These are phyloP conservation scores for Botia almorhae DNA, from an alignment of 2,797 vertebrate genomes.

Conservation along the genomic window DNA sequence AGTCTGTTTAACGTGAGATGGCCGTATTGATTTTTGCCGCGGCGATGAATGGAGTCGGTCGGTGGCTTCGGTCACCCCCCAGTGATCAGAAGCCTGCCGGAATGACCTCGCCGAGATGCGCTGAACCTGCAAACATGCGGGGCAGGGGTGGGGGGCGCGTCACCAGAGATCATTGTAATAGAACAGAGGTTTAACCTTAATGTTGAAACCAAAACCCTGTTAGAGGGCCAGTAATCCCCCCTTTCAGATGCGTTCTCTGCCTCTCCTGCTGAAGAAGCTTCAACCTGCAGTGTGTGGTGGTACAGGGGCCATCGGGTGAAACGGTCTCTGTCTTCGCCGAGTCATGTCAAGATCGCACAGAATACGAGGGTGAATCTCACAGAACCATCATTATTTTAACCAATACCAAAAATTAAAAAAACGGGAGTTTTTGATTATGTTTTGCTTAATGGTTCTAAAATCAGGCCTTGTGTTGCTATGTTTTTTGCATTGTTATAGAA, in stretches of 20 bases:
- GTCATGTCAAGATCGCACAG: not conserved
- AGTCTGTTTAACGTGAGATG: slow-evolving; percentile 82
- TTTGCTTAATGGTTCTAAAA: no score
- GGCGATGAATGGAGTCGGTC: slow-evolving; percentile 66
- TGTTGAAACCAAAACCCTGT: slow-evolving; percentile 83
- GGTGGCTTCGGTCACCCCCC: slow-evolving; percentile 74
- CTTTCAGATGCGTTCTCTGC: slow-evolving; percentile 67
- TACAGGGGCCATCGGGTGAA: not conserved
- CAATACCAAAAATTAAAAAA: no score
- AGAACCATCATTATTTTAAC: not conserved
- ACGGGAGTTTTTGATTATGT: no score
- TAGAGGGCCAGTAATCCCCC: slow-evolving; percentile 81
- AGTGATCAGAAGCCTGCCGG: slow-evolving; percentile 77
- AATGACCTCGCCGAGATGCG: slow-evolving; percentile 79
- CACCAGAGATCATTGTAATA: slow-evolving; percentile 80
- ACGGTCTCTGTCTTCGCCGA: not conserved
- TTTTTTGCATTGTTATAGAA: not conserved
- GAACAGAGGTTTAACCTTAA: slow-evolving; percentile 87
- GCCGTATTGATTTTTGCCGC: slow-evolving; percentile 79
- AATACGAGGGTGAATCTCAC: no score
- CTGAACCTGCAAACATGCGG: slow-evolving; percentile 83
- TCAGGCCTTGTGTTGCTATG: no score
- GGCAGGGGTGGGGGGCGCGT: slow-evolving; percentile 74
- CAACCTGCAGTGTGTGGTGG: slow-evolving; percentile 15
- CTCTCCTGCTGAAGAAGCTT: slow-evolving; percentile 28